These are phyloP conservation scores for Clistopyga incitator DNA, from an alignment of 2,888 invertebrate genomes.

Conservation along the genomic window DNA sequence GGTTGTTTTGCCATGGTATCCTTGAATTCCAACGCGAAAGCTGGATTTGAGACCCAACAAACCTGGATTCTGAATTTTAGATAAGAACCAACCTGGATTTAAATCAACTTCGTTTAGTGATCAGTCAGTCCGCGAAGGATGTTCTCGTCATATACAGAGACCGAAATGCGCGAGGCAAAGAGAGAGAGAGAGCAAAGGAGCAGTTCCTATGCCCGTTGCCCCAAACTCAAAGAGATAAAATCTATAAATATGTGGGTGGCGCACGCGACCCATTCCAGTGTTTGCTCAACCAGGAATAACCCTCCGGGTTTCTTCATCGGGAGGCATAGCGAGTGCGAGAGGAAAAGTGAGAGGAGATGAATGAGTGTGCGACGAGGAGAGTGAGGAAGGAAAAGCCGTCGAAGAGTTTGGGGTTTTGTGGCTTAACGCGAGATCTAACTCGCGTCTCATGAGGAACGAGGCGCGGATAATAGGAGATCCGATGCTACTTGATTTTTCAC, in stretches of 20 bases:
- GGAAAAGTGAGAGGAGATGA: conserved; percentile 15
- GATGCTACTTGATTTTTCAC: conserved; percentile 4
- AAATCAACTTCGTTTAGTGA: background rate
- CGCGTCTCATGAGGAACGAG: conserved; percentile 29
- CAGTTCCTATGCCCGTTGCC: conserved; percentile 39
- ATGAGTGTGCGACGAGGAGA: conserved; percentile 17
- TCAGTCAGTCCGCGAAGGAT: background rate
- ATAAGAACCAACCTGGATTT: background rate
- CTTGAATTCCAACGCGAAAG: background rate
- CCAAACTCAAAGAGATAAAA: conserved; percentile 81
- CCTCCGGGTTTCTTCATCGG: conserved; percentile 81
- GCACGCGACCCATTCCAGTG: conserved; percentile 84
- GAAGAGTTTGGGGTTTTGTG: conserved; percentile 79
- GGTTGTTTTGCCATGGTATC: no score
- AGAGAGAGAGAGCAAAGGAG: conserved; percentile 39
- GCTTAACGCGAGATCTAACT: conserved; percentile 76
- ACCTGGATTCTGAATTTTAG: background rate
- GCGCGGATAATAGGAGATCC: conserved; percentile 11
- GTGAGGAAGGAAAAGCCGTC: conserved; percentile 57
- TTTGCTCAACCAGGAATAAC: conserved; percentile 85
- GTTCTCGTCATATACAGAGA: conserved; percentile 55
- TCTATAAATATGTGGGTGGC: conserved; percentile 84
- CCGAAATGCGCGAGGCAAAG: conserved; percentile 30
- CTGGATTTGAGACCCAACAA: background rate
- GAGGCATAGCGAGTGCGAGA: conserved; percentile 75